Evolutionary conservation across 2,113 vertebrate species (phyloP), one percentile per base, ranked within the genome.

Genomic region (Sialia sialis): DNA sequence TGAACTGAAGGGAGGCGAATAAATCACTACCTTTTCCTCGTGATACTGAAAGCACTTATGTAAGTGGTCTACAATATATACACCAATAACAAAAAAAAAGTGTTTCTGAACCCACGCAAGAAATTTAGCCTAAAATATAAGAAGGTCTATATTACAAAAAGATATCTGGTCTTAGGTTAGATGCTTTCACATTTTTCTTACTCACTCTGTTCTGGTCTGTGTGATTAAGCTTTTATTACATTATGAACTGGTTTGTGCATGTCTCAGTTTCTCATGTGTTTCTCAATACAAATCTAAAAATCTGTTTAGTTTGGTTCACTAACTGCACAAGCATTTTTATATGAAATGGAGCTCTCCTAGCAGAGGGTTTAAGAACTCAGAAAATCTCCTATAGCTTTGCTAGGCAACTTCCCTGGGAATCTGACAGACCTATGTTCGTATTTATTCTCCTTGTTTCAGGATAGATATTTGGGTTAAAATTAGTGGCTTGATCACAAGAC

Each of bases 71-170:
- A 0, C 62, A 11, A 16, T 25, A 14, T 18, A 12, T 13, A 8
- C 6, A 5, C 8, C 7, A 34, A 0, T 60, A 56, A 17, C 3
- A 44, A 39, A 34, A 5, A 20, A 22, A 6, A 2, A 11, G 2
- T 21, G 6, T 25, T 69, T 70, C 54, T 48, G 41, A 48, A 16
- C 13, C 46, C 6, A 0, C 17, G 1, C 18, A 23, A 59, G 38
- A 64, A 88, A 58, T 36, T 11, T 7, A 4, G 20, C 22, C 14
- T 43, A 41, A 58, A 55, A 20, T 13, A 8, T 11, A 91, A 73
- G 15, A 85, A 67, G 32, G 20, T 11, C 6, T 38, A 4, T 41
- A 6, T 60, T 90, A 15, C 12, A 38, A 39, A 44, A 87, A 41
- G 18, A 19, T 9, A 10, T 72, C 27, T 68, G 18, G 7, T 69